phyloP scores from a whole-genome alignment of 2,888 invertebrate species.

The Sarcophaga caerulescens region DNA sequence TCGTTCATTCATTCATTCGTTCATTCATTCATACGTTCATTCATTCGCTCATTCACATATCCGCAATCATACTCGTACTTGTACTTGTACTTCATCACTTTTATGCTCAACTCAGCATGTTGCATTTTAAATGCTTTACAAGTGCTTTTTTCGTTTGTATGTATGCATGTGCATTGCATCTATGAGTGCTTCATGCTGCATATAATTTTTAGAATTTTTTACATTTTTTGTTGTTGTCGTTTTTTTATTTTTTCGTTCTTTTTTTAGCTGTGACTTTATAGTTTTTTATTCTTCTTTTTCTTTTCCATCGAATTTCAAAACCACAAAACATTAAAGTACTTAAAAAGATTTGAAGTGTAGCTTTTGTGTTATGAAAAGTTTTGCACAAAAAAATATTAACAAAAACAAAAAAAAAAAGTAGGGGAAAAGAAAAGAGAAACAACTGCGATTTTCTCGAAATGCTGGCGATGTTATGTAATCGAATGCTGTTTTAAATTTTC shows the following conservation, averaged over 20 bases:
- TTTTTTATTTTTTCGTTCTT: too few relatives aligned
- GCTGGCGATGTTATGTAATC: too few relatives aligned
- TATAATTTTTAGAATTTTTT: background rate
- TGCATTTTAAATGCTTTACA: conserved; percentile 75
- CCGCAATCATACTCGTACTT: conserved; percentile 37
- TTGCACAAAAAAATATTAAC: background rate
- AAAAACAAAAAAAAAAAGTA: too few relatives aligned
- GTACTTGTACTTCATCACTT: conserved; percentile 51
- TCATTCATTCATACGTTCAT: background rate
- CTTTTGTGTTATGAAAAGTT: conserved; percentile 19
- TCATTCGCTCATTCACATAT: background rate
- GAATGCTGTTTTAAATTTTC: too few relatives aligned
- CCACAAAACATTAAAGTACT: conserved; percentile 53
- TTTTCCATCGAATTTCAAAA: conserved; percentile 7
- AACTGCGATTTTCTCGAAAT: too few relatives aligned
- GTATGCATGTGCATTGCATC: conserved; percentile 8
- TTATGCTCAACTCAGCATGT: conserved; percentile 62
- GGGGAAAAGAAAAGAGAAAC: too few relatives aligned
- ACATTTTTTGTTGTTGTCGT: background rate
- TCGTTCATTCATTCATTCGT: background rate
- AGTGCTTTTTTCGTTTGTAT: conserved; percentile 57
- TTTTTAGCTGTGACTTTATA: conserved; percentile 33
- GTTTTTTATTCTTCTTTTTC: conserved; percentile 13
- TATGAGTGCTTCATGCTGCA: conserved; percentile 21
- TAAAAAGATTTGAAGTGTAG: conserved; percentile 41